Evolutionary conservation across 2,113 vertebrate species (phyloP), one percentile per base, ranked within the genome.

Genomic region (Felis chaus): DNA sequence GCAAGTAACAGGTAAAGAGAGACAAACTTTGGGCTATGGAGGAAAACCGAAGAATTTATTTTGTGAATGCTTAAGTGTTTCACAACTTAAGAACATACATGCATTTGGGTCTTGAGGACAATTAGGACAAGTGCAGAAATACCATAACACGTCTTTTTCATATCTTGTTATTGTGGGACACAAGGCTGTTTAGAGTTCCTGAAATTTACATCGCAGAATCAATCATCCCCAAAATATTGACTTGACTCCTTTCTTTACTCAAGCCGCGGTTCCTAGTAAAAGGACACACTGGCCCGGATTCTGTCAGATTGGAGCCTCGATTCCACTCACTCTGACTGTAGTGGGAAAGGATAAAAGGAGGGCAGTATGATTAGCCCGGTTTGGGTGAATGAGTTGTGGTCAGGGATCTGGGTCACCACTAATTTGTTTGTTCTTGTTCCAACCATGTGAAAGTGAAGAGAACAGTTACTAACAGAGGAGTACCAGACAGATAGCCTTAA

Each of bases 341-440:
- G 18, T 5, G 3, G 8, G 39, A 66, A 15, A 41, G 8, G n/a
- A 41, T 57, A 31, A 7, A 16, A 61, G 16, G 19, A 3, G 7
- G 7, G 25, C 0, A 0, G 21, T 57, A 19, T 5, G 12, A 69
- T 71, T 45, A n/a, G 10, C 2, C 8, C 29, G 48, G 2, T 79
- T 29, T 73, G 5, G 33, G 0, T 80, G 8, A 45, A 16, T 45
- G 18, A 63, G 36, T 14, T 84, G 3, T 61, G 21, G 13, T 66
- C 29, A 63, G 48, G 13, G 21, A 7, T 7, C 4, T 66, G 13
- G 7, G 63, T 36, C 11, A 53, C 10, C 45, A 79, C 33, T 48
- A n/a, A 78, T 21, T 71, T 57, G 5, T 33, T 84, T 89, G 31
- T 11, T 74, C 13, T 39, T 68, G 11, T 65, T 74, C 9, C 4